Base-by-base conservation (phyloP, 2,797 vertebrate genomes). In the Adrianichthys oophorus region DNA sequence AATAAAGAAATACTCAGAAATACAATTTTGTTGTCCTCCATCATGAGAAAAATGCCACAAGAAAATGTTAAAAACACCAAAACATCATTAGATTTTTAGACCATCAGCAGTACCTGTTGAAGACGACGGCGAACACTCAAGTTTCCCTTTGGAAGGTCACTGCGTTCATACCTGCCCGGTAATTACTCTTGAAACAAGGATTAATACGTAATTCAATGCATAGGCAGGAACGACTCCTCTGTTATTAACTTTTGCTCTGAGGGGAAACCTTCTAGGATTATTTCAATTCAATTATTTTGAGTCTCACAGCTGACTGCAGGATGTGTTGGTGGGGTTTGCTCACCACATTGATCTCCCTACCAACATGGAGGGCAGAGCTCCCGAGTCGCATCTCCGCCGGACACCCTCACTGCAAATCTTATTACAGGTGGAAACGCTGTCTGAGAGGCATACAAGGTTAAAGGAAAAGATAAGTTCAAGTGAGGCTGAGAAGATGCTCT, bases 101-200 rank as follows among this genome's bases (percentile, higher is more conserved):
- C 8, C 8, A 32, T 32, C 8, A 32, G 29, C 29, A 32, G 24
- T 16, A 54, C 72, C 79, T 59, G 72, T 65, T 79, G 75, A 78
- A 82, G 52, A 79, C 65, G 56, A 1, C 17, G 75, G 64, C 52
- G 50, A 62, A 24, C 46, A 26, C 32, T 37, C 32, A 12, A 37
- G 50, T 40, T 41, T 55, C 74, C 29, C 65, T 70, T 57, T 56
- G 80, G 84, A 80, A 84, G 84, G 90, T 87, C 80, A 79, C 40
- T 2, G 40, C 63, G 65, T 77, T 87, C 66, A 83, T 85, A 88
- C 83, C 79, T 70, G 77, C 72, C 76, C 79, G 24, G 70, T 92
- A 93, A 94, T 94, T 94, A 93, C 87, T 89, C 92, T 93, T 93
- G 90, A 93, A 94, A 93, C 90, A 93, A 92, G 89, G 83, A 91